Evolutionary conservation across 2,888 invertebrate species (phyloP), one percentile per base, ranked within the genome.

Genomic region (Caenorhabditis sp.): DNA sequence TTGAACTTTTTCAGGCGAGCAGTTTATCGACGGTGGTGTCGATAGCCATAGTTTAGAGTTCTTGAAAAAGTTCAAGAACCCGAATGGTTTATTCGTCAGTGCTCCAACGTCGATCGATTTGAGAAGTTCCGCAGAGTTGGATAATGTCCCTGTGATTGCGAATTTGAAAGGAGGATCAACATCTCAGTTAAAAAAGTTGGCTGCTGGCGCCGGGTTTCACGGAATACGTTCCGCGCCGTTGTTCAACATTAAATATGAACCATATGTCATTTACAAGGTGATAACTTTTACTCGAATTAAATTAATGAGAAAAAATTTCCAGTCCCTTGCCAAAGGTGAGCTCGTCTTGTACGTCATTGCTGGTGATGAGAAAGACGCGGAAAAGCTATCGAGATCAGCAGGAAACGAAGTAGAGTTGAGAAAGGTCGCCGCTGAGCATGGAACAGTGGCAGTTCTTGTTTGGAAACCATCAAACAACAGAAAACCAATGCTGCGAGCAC

Each of bases 341-440:
- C 67, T 77, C 14, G 63, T 65, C 1, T 56, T 77, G 21, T 77
- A 77, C 58, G 61, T 72, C 20, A 31, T 77, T 5, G 77, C 77
- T 12, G 77, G 77, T 56, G 77, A 77, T 58, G 65, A 65, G 2
- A 77, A 77, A 50, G 77, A 77, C 56, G 71, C 60, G 0, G 75
- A 75, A 20, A 64, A 58, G 1, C 54, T 77, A 38, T 4, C 31
- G 10, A 31, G 10, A 31, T 31, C 10, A 7, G 31, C 31, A 10
- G 31, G 31, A 31, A 31, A 31, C 31, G 31, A 31, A 7, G 31
- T 7, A 31, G 31, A 31, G 10, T 10, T 31, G 31, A 31, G 10
- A 31, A 31, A 31, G 10, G 31, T 31, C 10, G 31, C 31, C 10
- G 31, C 31, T 10, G 31, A 31, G 10, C 31, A 31, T 31, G 31